Base-by-base conservation (phyloP, 2,113 vertebrate species). In the Equus quagga region DNA sequence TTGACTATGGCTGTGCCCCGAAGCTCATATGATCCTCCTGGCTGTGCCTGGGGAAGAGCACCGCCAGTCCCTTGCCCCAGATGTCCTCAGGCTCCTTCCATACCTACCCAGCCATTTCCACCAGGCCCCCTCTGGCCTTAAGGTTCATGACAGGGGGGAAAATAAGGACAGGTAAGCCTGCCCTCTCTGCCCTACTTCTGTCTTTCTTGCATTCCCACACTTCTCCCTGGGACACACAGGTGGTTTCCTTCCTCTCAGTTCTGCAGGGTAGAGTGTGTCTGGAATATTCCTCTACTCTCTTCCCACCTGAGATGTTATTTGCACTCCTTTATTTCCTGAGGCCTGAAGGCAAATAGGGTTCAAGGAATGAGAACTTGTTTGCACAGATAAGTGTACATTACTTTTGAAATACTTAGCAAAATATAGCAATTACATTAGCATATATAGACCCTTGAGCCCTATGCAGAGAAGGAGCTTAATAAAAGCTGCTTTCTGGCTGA, bases 321-420 rank as follows among this genome's bases (percentile, higher is more conserved):
- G 51, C 6, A 21, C 58, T 24, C 51, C 23, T 9, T 54, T 41
- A 26, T 92, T 94, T 97, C 60, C 46, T 72, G 58, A 90, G 92
- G 58, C 46, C 76, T 19, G 28, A 70, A 95, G 62, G 13, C 56
- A 85, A 70, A 84, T 7, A 36, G 8, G 14, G 15, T 58, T 3
- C 4, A 36, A 84, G 56, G 64, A 84, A 56, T 54, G 33, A 88
- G 82, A 62, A 93, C n/a, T 79, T 86, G 60, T 33, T 89, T 96
- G 65, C 36, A n/a, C 72, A 60, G 65, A 62, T 28, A 93, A 89
- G 10, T 44, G 21, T 51, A 89, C 49, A 54, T n/a, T 46, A 56
- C 31, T 81, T 97, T 75, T 65, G 58, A 90, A 85, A 58, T 75
- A 64, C 33, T 87, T 89, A 69, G 4, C 86, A 89, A 89, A 89